phyloP scores from a whole-genome alignment of 1,140 invertebrate genomes.

The Bombus polaris region DNA sequence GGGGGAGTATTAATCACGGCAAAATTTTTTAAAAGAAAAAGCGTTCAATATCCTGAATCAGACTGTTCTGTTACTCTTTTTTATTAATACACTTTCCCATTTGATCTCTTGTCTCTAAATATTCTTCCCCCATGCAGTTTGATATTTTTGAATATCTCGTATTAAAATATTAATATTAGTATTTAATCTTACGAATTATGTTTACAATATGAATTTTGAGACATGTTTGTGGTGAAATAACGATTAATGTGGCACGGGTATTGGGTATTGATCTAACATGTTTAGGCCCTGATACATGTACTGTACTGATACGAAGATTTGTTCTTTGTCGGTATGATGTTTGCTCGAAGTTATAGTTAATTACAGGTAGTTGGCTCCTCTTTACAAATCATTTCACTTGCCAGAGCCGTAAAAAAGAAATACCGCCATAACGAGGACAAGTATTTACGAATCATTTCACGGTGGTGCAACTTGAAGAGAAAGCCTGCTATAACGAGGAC shows the following conservation, averaged over 20 bases:
- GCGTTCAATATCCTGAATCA: too few relatives aligned
- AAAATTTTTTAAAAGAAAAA: too few relatives aligned
- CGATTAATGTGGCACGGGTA: not conserved
- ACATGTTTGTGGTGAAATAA: not conserved
- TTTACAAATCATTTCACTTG: slow-evolving; percentile 44
- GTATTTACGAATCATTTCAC: slow-evolving; percentile 65
- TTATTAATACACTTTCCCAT: too few relatives aligned
- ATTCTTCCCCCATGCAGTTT: not conserved
- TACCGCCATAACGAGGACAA: slow-evolving; percentile 59
- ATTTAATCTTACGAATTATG: not conserved
- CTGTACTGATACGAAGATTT: not conserved
- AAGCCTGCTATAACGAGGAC: slow-evolving; percentile 60
- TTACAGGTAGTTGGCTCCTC: slow-evolving; percentile 34
- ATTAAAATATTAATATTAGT: not conserved
- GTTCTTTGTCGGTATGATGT: too few relatives aligned
- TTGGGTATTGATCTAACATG: not conserved
- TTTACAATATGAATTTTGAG: not conserved
- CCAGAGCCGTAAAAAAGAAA: slow-evolving; percentile 37
- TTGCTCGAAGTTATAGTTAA: slow-evolving; percentile 7
- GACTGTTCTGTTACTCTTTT: too few relatives aligned
- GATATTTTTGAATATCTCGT: not conserved
- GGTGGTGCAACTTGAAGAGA: slow-evolving; percentile 41
- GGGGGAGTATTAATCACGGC: too few relatives aligned
- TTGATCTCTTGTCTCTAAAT: not conserved
- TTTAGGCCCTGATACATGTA: not conserved